Conservation (phyloP, 2,113 vertebrate species). For the Halcyon senegalensis region DNA sequence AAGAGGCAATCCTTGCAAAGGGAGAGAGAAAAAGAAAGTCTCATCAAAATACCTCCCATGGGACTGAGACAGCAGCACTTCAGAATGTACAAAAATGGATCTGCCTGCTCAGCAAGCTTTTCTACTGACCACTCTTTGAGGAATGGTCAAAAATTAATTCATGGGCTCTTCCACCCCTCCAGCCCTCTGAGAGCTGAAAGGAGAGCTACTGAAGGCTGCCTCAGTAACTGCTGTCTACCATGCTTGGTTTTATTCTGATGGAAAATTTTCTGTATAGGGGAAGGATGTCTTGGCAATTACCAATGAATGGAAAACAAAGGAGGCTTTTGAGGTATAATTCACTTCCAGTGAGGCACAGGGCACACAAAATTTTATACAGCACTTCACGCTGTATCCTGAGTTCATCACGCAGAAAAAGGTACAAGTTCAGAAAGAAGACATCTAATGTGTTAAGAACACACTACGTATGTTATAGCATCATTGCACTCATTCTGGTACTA, state of each 20-base stretch:
- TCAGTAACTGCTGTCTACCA: accelerated
- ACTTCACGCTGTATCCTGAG: not conserved
- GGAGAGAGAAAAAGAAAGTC: not conserved
- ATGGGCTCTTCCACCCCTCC: not conserved
- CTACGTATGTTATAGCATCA: not conserved
- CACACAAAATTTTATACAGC: not conserved
- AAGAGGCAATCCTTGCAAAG: not conserved
- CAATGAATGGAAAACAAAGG: not conserved
- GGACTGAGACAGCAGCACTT: not conserved
- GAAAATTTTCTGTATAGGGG: not conserved
- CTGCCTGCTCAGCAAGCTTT: not conserved
- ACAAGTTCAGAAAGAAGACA: not conserved
- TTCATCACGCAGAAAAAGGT: not conserved
- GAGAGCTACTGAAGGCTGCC: not conserved
- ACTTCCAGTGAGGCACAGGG: not conserved
- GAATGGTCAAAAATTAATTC: not conserved
- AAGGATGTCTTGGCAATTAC: not conserved
- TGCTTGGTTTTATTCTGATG: accelerated
- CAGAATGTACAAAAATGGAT: accelerated
- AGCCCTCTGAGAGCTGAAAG: not conserved
- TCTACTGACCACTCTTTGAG: not conserved
- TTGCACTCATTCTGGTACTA: not conserved
- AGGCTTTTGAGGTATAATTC: not conserved
- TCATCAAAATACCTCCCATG: not conserved
- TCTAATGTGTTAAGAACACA: not conserved